Base-by-base conservation (phyloP, 2,888 invertebrate genomes). In the Plagodis pulveraria region DNA sequence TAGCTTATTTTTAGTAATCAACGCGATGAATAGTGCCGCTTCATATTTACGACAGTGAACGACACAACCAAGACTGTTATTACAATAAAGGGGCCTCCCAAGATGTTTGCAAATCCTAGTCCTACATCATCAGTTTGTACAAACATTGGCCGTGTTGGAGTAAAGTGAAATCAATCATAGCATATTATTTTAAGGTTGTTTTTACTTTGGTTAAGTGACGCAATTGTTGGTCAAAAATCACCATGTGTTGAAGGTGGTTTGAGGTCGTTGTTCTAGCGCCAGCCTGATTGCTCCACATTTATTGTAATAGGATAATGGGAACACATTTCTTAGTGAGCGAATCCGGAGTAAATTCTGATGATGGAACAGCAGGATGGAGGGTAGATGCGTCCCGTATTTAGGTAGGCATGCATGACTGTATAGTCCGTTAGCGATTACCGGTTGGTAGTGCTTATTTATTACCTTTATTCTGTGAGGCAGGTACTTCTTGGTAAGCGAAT, bases 211-310 rank as follows among this genome's bases (percentile, higher is more conserved):
- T 40, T 5, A 10, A 5, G 10, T 40, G 2, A 10, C 40, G 40
- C 40, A 40, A 40, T 6, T 40, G 40, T 40, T 40, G 9, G 40
- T 10, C 40, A 10, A 6, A 8, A 4, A 8, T 10, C 5, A 2
- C 40, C 40, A 40, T 40, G 40, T 40, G 8, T 2, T 36, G 40
- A 10, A 81, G 83, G 89, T 73, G 73, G 78, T 22, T 22, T 22
- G 81, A 84, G 90, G 86, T 91, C 89, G 84, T 87, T 86, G 90
- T 87, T 86, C 86, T 77, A 83, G 81, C 81, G 81, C 81, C 79
- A 76, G 77, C 76, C 74, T 79, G 84, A 84, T 84, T 84, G 79
- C 74, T 74, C 65, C 73, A 78, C 70, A 77, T 81, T 78, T 74
- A 75, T 70, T 55, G 50, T 58, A 63, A 63, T 64, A 61, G 57